Conservation (phyloP, 1,140 invertebrate species). For the Ceratina australensis region DNA sequence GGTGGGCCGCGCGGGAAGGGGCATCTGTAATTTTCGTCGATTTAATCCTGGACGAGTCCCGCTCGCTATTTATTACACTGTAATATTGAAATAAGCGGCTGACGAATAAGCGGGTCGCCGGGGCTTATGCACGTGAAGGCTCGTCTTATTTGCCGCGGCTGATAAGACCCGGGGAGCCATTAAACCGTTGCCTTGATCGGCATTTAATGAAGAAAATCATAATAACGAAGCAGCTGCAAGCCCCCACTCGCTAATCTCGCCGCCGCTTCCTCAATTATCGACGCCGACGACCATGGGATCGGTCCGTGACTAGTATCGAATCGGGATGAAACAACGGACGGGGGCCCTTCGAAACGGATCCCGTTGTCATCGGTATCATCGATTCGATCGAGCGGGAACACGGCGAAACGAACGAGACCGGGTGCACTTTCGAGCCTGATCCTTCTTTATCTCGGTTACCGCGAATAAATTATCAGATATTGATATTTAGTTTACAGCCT, state of each 20-base stretch:
- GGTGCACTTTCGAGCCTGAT: no score
- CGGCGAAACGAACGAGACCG: no score
- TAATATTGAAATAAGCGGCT: constrained; percentile 48
- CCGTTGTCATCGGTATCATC: no score
- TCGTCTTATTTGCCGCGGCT: background rate
- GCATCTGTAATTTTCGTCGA: constrained; percentile 49
- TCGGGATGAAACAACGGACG: background rate
- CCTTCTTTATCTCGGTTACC: background rate
- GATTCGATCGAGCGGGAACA: no score
- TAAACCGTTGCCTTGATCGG: constrained; percentile 59
- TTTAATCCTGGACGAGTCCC: constrained; percentile 36
- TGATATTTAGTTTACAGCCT: background rate
- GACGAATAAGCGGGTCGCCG: constrained; percentile 33
- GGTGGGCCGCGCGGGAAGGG: no score
- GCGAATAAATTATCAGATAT: background rate
- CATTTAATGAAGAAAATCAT: constrained; percentile 71
- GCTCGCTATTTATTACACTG: constrained; percentile 47
- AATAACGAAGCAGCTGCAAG: constrained; percentile 52
- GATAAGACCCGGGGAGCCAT: constrained; percentile 39
- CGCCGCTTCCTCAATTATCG: constrained; percentile 53
- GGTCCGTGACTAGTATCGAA: constrained; percentile 32
- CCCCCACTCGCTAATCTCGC: constrained; percentile 36
- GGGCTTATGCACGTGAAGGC: background rate
- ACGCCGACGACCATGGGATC: constrained; percentile 49
- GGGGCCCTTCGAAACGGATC: no score